A percentile compares a stretch with the other conserved stretches of the same genome.
These are phyloP conservation scores for Ptyas mucosa DNA, from an alignment of 2,113 vertebrate genomes.

Conservation along the genomic window DNA sequence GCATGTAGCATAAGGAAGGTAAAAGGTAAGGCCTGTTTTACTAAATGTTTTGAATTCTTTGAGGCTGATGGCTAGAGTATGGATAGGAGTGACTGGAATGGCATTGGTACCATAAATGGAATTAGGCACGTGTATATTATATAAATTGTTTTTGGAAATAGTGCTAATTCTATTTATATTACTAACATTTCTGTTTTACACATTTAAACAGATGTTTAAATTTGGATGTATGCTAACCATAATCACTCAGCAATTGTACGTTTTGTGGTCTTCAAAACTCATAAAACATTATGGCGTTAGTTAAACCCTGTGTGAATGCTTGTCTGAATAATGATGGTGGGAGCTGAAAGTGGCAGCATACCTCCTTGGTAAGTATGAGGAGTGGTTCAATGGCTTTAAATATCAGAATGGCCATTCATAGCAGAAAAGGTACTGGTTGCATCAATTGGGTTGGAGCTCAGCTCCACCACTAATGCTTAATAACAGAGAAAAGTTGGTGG, in stretches of 20 bases:
- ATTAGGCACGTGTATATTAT: constrained; percentile 20
- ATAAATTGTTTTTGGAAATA: background rate
- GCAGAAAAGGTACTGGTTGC: constrained; percentile 48
- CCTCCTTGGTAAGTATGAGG: constrained; percentile 37
- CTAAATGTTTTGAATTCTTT: background rate
- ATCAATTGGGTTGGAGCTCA: constrained; percentile 65
- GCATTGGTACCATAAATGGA: background rate
- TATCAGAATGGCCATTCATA: constrained; percentile 52
- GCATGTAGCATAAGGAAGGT: background rate
- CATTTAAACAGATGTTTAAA: constrained; percentile 10
- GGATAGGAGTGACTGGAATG: background rate
- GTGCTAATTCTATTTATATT: background rate
- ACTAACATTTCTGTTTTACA: background rate
- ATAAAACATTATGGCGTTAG: background rate
- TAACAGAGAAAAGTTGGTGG: constrained; percentile 47
- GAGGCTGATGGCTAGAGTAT: background rate
- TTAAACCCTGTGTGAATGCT: background rate
- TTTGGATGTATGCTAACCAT: background rate
- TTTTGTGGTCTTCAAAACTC: background rate
- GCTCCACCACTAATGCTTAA: constrained; percentile 58
- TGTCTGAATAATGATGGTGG: background rate
- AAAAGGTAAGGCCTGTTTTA: background rate
- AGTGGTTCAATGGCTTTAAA: constrained; percentile 41
- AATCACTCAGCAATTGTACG: background rate
- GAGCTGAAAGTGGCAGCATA: background rate